Conservation (phyloP, 2,888 invertebrate species). For the Lissonota sp. region DNA sequence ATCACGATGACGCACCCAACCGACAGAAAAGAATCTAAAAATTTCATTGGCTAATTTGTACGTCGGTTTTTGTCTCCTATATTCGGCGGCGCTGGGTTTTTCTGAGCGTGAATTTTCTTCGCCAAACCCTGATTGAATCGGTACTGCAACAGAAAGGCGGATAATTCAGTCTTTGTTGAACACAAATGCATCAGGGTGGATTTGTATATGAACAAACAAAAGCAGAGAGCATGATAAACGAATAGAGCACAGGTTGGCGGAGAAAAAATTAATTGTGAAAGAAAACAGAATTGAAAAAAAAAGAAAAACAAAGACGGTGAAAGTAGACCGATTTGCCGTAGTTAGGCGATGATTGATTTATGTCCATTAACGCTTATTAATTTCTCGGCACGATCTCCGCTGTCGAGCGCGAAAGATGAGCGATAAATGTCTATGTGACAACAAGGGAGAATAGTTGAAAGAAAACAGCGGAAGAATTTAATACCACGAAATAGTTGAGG, state of each 20-base stretch:
- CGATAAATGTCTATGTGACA: neutral
- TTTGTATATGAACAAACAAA: slow-evolving; percentile 11
- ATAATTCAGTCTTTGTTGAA: neutral
- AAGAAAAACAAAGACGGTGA: neutral
- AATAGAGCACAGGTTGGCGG: neutral
- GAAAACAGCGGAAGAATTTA: neutral
- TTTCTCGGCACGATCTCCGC: slow-evolving; percentile 19
- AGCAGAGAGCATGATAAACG: neutral
- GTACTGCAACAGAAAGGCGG: neutral
- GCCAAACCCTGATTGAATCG: neutral
- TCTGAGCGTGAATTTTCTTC: neutral
- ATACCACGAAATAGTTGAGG: slow-evolving; percentile 5
- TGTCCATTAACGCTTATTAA: slow-evolving; percentile 46
- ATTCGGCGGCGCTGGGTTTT: no score
- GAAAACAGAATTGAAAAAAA: neutral
- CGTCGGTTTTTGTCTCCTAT: no score
- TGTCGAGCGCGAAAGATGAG: neutral
- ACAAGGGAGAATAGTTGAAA: neutral
- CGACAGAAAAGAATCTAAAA: no score
- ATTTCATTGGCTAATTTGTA: no score
- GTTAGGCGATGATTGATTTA: slow-evolving; percentile 21
- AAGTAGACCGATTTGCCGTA: neutral
- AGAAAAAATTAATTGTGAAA: neutral
- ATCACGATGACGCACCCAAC: no score
- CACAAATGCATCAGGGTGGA: neutral